Conservation (phyloP, 1,140 invertebrate genomes). For the Scaptomyza montana region DNA sequence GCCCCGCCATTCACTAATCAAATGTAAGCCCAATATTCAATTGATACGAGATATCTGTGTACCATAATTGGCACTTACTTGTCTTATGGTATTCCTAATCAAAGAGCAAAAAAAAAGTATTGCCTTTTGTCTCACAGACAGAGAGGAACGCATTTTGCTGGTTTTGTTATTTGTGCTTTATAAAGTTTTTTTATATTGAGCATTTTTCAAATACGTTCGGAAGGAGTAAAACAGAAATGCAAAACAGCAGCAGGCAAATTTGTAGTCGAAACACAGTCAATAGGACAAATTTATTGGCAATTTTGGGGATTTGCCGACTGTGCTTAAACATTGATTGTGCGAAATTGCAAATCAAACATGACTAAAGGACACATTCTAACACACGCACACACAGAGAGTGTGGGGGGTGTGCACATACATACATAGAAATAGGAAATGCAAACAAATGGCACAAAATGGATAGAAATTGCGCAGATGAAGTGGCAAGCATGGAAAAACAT, state of each 20-base stretch:
- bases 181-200: slow-evolving; percentile 14
- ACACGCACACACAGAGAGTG: slow-evolving; percentile 16
- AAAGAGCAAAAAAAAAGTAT: background rate
- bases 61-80: slow-evolving; percentile 27
- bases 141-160: too few relatives aligned
- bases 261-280: slow-evolving; percentile 40
- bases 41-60: slow-evolving; percentile 3
- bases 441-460: slow-evolving; percentile 63
- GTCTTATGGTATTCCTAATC: slow-evolving; percentile 25
- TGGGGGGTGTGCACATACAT: slow-evolving; percentile 28
- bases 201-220: background rate
- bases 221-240: background rate
- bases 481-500: slow-evolving; percentile 15
- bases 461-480: slow-evolving; percentile 63
- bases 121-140: background rate
- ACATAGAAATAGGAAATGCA: slow-evolving; percentile 53
- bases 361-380: slow-evolving; percentile 58
- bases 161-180: background rate
- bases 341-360: slow-evolving; percentile 80
- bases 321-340: slow-evolving; percentile 65
- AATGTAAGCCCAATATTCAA: slow-evolving; percentile 52
- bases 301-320: slow-evolving; percentile 49
- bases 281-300: slow-evolving; percentile 56
- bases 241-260: slow-evolving; percentile 23
- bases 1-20: slow-evolving; percentile 59